phyloP scores from a whole-genome alignment of 2,797 vertebrate species.

The Anguilla obscura region DNA sequence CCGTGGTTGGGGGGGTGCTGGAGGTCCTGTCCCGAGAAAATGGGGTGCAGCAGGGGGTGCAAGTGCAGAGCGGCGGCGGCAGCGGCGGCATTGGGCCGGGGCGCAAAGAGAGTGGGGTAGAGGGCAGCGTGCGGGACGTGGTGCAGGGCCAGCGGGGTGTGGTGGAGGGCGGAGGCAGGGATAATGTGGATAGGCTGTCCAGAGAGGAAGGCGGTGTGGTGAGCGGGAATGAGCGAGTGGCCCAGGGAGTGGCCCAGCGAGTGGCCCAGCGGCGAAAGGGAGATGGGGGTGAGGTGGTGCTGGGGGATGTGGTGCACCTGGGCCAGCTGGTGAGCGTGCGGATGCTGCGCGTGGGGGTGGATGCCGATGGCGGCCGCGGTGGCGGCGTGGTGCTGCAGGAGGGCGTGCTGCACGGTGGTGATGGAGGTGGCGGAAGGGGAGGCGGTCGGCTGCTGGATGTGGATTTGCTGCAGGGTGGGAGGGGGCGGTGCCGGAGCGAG shows the following conservation, averaged over 20 bases:
- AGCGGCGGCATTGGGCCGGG: constrained; percentile 79
- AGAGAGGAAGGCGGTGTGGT: constrained; percentile 90
- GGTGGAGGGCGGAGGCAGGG: constrained; percentile 93
- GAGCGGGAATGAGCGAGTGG: constrained; percentile 89
- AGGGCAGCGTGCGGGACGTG: constrained; percentile 89
- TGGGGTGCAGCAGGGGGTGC: constrained; percentile 96
- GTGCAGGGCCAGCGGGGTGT: constrained; percentile 89
- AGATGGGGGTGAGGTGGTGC: constrained; percentile 90
- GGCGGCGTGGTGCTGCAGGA: constrained; percentile 91
- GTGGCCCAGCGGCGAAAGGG: constrained; percentile 86
- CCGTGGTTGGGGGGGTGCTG: constrained; percentile 97
- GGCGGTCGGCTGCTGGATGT: constrained; percentile 90
- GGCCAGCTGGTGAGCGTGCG: constrained; percentile 86
- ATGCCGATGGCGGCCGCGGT: constrained; percentile 88
- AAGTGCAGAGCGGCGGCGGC: constrained; percentile 89
- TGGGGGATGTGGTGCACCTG: constrained; percentile 97
- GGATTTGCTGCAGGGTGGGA: constrained; percentile 86
- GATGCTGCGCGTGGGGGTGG: constrained; percentile 83
- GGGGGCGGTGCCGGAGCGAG: constrained; percentile 73
- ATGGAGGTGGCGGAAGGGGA: constrained; percentile 87
- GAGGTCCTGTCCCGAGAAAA: constrained; percentile 99
- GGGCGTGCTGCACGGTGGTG: constrained; percentile 93
- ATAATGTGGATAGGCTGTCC: constrained; percentile 98
- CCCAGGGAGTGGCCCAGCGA: constrained; percentile 91
- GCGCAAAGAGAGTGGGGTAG: constrained; percentile 91